Evolutionary conservation across 2,888 invertebrate species (phyloP), one percentile per base, ranked within the genome.

Genomic region (Oegoconia quadripuncta): DNA sequence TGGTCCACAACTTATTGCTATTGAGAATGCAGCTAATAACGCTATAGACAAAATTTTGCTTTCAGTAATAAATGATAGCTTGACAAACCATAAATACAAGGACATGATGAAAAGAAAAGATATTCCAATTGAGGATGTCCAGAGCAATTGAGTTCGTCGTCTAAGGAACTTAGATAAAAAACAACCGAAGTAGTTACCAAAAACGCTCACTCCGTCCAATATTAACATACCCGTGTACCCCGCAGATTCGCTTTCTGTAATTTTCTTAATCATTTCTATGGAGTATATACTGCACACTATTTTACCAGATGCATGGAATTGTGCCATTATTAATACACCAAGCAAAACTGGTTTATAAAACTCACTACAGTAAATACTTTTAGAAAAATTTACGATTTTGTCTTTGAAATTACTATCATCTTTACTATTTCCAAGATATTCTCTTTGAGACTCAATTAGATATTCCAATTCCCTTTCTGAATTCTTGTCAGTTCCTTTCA

Each of bases 171-270:
- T 74, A 9, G 69, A 55, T 25, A 73, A 39, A 31, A 56, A 51
- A 52, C 76, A 70, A 9, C 77, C 78, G 11, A 66, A 18, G 50
- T 75, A 76, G 68, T 71, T 71, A 6, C 74, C 70, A 1, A 69
- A 43, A 28, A 79, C 67, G n/a, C 75, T 77, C 1, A 76, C 60
- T 2, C 71, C 77, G 28, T 79, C 78, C 34, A 78, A 52, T 33
- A 78, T 63, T 7, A 79, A 52, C 78, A 78, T 78, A 3, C 66
- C 72, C 2, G 52, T 64, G 12, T 72, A 76, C 0, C 74, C 72
- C 1, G 67, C 59, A 1, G 50, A 44, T 41, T 76, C 71, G 15
- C 59, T 65, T 3, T 48, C 42, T 0, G 74, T 73, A 17, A 78
- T 72, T 45, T 64, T 50, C 11, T 47, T 61, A 12, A 74, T 62